Evolutionary conservation across 2,797 vertebrate genomes (phyloP).

Genomic region (Sebastolobus alascanus): DNA sequence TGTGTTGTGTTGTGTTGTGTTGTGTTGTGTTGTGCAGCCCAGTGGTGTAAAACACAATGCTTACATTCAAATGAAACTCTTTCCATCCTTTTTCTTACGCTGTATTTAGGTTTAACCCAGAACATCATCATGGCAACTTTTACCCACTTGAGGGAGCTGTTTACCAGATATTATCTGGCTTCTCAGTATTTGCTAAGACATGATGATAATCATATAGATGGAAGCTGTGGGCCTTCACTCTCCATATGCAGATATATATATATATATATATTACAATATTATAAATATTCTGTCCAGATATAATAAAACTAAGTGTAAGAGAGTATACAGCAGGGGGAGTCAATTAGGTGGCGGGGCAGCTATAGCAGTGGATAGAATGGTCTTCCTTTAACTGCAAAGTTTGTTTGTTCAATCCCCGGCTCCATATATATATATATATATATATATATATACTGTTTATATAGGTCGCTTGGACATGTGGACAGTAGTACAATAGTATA

Average conservation of each 20-base stretch:
- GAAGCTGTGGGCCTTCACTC: not conserved
- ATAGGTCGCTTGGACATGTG: no score
- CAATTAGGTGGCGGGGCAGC: no score
- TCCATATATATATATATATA: no score
- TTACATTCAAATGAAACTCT: not conserved
- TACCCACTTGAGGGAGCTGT: slow-evolving; percentile 1
- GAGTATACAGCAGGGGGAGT: no score
- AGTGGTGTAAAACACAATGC: not conserved
- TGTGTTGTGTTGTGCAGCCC: not conserved
- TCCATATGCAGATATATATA: not conserved
- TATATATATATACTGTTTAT: no score
- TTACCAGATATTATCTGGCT: not conserved
- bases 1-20: no score
- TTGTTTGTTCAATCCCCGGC: no score
- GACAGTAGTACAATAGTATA: no score
- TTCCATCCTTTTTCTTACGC: not conserved
- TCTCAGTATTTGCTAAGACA: not conserved
- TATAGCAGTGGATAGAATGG: no score
- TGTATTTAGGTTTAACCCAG: not conserved
- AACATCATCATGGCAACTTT: not conserved
- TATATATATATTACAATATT: not conserved
- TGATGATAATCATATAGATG: not conserved
- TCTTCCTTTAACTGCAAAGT: no score
- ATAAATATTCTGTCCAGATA: not conserved
- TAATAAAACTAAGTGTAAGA: not conserved